These are phyloP conservation scores for Pontoporia blainvillei DNA, from an alignment of 2,113 vertebrate genomes.

Conservation along the genomic window DNA sequence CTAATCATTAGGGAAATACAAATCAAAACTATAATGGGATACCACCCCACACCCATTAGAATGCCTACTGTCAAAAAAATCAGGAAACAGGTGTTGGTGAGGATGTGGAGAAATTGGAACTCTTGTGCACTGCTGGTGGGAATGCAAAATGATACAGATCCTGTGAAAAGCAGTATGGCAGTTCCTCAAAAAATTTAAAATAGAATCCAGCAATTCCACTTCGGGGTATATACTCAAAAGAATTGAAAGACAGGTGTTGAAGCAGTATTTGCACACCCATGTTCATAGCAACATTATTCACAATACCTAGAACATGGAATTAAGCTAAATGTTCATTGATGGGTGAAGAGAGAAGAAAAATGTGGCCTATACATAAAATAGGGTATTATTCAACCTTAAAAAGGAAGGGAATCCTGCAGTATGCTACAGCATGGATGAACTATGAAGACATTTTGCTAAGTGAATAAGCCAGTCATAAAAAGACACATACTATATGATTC, in stretches of 20 bases:
- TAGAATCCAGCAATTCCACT: not conserved
- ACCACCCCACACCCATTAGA: not conserved
- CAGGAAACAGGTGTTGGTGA: not conserved
- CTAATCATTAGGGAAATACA: not conserved
- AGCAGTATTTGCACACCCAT: not conserved
- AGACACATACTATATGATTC: not conserved
- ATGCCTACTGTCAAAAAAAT: not conserved
- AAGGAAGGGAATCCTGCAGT: not conserved
- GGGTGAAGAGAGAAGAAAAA: not conserved
- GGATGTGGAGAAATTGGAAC: not conserved
- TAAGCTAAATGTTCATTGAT: not conserved
- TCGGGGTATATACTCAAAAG: not conserved
- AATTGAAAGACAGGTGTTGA: not conserved
- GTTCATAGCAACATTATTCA: not conserved
- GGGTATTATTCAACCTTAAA: not conserved
- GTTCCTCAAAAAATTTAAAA: not conserved
- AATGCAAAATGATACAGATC: not conserved
- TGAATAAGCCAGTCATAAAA: not conserved
- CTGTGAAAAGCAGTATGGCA: not conserved
- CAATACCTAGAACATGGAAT: not conserved
- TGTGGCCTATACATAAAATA: not conserved
- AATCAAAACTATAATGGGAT: not conserved
- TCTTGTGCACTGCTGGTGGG: not conserved
- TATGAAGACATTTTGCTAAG: not conserved
- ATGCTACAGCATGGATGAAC: not conserved